Base-by-base conservation (phyloP, 2,888 invertebrate species). In the Cryptocephalus moraei region DNA sequence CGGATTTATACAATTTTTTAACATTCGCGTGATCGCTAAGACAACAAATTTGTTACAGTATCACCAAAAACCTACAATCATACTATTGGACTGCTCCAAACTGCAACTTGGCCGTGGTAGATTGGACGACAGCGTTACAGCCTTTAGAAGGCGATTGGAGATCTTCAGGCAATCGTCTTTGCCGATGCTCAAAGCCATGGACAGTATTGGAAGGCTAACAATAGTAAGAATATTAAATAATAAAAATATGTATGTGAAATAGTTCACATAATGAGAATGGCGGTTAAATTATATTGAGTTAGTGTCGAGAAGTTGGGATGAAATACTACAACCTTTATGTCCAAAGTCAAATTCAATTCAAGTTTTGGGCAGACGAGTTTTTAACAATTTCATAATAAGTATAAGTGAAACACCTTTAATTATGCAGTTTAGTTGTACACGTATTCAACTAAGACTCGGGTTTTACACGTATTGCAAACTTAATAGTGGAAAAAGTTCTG, bases 61-160 rank as follows among this genome's bases (percentile, higher is more conserved):
- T 69, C 79, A 80, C 46, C 78, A 84, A 58, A 76, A 79, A 43
- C 91, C 93, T 2, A 81, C 87, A 0, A 80, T 91, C 63, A 80
- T 94, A 4, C 76, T 94, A 1, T 73, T 94, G 60, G 94, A 94
- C 72, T 93, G 93, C 63, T 91, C 92, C 0, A 93, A 93, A 69
- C 75, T 91, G 49, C 90, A 91, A 67, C 73, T 91, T 41, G 91
- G 90, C 0, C 78, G 91, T 31, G 88, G 89, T 0, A 73, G 90
- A 32, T 75, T 87, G 10, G 93, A 93, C 65, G 92, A 93, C 70
- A 87, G 85, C 8, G 86, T 89, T 22, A 85, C 87, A 8, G 89
- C 91, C 0, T 91, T 92, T 69, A 75, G 89, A 38, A 76, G 86
- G 47, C 76, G 92, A 32, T 73, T 94, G 44, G 90, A 90, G 67